Evolutionary conservation across 2,888 invertebrate genomes (phyloP), one percentile per base, ranked within the genome.

Genomic region (Drosophila cracens): DNA sequence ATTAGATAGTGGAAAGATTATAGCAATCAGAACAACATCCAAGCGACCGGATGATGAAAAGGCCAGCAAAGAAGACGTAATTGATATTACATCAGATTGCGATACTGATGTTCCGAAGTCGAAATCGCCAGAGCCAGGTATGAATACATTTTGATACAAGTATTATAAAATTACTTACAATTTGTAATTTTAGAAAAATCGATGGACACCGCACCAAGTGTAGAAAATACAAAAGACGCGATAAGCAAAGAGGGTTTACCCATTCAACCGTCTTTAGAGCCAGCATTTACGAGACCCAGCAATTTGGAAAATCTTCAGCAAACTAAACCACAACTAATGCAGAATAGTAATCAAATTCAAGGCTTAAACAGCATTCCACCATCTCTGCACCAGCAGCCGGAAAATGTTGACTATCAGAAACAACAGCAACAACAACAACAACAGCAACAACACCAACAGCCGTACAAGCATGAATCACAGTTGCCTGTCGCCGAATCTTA

Each of bases 1-100:
- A 87, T 94, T 98, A 52, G 97, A 98, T 91, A 98, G 97, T 82
- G 98, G 98, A 34, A 98, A 98, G 93, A 98, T 99, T 72, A 98
- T 99, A 78, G 98, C 98, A 31, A 98, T 99, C 82, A 95, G 93
- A 61, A 93, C 93, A 4, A 89, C 93, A 27, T 85, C 91, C n/a
- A 92, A 93, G 74, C 83, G 91, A 29, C 76, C 83, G 16, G 91
- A 90, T 56, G 66, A 78, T 21, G 87, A 88, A 63, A 90, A 89
- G 57, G 71, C 61, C 0, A 86, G 82, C 27, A 92, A 91, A 69
- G 86, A 83, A 54, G 90, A 92, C 65, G 84, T 92, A 16, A 92
- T 92, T 51, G 92, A 92, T 76, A 92, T 92, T 49, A 92, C 92
- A 52, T 86, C 89, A 21, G 92, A 92, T 63, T 79, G 90, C 58